Evolutionary conservation across 1,140 invertebrate species (phyloP).

Genomic region (Coenobita brevimanus): DNA sequence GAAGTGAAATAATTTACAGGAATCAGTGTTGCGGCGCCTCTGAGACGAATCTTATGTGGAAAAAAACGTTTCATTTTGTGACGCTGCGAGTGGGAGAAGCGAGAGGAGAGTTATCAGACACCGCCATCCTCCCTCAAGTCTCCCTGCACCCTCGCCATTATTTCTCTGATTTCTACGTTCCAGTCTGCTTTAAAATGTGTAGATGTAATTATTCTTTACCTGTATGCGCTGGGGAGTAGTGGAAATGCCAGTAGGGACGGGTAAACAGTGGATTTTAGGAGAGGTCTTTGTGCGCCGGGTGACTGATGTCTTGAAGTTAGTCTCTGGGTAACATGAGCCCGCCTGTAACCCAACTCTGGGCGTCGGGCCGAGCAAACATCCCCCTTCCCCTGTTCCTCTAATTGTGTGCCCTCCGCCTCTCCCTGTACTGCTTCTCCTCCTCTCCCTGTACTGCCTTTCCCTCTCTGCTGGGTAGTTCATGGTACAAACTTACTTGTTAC

Average conservation of each 20-base stretch:
- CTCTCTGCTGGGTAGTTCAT: too few species aligned
- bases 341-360: conserved; percentile 39
- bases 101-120: too few species aligned
- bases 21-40: background rate
- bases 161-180: too few species aligned
- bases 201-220: too few species aligned
- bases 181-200: too few species aligned
- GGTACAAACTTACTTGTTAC: too few species aligned
- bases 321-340: conserved; percentile 42
- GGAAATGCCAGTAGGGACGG: background rate
- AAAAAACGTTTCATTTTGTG: conserved; percentile 31
- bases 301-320: conserved; percentile 60
- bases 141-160: background rate
- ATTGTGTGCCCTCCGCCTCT: conserved; percentile 58
- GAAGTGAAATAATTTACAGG: too few species aligned
- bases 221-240: background rate
- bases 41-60: background rate
- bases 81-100: background rate
- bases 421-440: conserved; percentile 35
- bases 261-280: background rate
- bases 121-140: background rate
- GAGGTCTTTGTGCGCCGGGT: conserved; percentile 7
- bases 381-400: conserved; percentile 58
- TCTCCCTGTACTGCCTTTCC: too few species aligned
- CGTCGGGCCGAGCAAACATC: conserved; percentile 56